Percentiles rank a stretch among this genome's conserved stretches.
These are phyloP conservation scores for Acleris cristana DNA, from an alignment of 2,888 invertebrate genomes.

Conservation along the genomic window DNA sequence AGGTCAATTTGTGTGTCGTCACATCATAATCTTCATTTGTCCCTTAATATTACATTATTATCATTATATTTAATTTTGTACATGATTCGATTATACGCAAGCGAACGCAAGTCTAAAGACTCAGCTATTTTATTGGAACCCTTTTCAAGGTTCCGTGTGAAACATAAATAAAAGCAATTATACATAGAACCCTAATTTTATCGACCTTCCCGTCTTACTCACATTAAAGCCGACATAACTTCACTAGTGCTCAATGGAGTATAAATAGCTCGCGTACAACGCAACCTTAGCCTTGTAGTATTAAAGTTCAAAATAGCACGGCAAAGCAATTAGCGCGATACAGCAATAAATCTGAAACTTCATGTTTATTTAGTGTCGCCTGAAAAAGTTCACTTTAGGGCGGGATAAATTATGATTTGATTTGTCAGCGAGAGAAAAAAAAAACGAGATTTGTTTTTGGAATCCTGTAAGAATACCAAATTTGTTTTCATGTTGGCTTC, in stretches of 20 bases:
- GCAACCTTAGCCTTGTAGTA: conserved; percentile 3
- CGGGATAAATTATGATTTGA: conserved; percentile 20
- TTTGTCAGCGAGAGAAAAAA: conserved; percentile 12
- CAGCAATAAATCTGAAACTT: conserved; percentile 14
- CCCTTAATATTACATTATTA: too few species aligned
- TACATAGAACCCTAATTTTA: neutral
- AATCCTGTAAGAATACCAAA: too few species aligned
- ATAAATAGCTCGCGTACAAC: conserved; percentile 1
- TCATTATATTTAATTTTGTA: too few species aligned
- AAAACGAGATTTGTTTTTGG: too few species aligned
- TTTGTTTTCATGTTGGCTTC: too few species aligned
- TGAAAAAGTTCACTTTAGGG: conserved; percentile 11
- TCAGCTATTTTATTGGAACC: too few species aligned
- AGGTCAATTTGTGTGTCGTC: too few species aligned
- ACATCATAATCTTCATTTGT: too few species aligned
- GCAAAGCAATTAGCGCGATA: conserved; percentile 22
- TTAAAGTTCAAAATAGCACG: conserved; percentile 3
- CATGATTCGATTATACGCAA: too few species aligned
- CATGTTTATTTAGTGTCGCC: conserved; percentile 23
- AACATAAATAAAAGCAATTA: neutral
- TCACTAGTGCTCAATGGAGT: conserved; percentile 1
- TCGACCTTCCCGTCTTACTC: conserved; percentile 3
- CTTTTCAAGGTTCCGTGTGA: too few species aligned
- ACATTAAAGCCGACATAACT: conserved; percentile 10
- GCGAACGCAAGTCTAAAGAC: too few species aligned